Percentiles rank a stretch among this genome's conserved stretches.
These are phyloP conservation scores for Serinus canaria DNA, from an alignment of 2,113 vertebrate species.

Conservation along the genomic window DNA sequence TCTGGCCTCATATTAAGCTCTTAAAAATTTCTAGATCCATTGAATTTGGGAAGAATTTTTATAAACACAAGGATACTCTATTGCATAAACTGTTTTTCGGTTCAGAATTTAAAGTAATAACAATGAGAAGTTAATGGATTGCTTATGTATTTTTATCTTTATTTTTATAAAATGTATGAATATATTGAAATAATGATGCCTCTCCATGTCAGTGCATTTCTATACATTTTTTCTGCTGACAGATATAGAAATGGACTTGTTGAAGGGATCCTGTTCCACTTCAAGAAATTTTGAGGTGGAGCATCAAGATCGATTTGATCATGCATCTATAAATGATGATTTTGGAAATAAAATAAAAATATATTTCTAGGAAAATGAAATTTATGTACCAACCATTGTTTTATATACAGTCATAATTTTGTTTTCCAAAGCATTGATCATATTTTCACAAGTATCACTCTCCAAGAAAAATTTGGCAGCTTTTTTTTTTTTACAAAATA, in stretches of 20 bases:
- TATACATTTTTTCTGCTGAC: background rate
- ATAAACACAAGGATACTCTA: background rate
- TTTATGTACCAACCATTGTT: background rate
- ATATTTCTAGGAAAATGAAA: background rate
- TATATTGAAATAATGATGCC: background rate
- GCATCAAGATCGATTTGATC: background rate
- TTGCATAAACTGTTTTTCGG: background rate
- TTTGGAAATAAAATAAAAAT: background rate
- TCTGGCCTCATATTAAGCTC: background rate
- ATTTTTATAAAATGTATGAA: background rate
- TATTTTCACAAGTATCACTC: background rate
- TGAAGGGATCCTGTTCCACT: background rate
- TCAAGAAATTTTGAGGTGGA: background rate
- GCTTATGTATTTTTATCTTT: background rate
- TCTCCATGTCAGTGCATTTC: background rate
- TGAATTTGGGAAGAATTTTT: background rate
- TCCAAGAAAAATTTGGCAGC: background rate
- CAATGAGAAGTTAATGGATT: background rate
- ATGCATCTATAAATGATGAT: background rate
- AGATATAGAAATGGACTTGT: background rate
- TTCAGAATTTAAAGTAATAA: background rate
- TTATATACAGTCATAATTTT: background rate
- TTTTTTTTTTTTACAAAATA: background rate
- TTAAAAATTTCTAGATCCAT: background rate
- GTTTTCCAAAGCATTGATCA: background rate